Evolutionary conservation across 2,888 invertebrate species (phyloP), one percentile per base, ranked within the genome.

Genomic region (Eueremaeus valkanovi): DNA sequence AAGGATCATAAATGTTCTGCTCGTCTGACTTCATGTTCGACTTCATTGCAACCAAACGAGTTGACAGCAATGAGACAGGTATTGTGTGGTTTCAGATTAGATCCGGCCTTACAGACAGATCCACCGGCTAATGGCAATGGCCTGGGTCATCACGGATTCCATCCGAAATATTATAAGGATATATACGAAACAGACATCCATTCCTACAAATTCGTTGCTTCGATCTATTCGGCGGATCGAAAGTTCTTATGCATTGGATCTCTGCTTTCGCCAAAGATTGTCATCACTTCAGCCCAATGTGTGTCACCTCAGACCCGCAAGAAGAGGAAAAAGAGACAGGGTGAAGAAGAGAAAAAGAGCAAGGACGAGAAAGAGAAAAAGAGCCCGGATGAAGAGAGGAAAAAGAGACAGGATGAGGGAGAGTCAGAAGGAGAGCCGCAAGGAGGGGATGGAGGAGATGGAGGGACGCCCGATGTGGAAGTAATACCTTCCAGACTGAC

Each of bases 221-320:
- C 75, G 0, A 75, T 75, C 29, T 75, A 75, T 45, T 72, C 58
- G 27, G n/a, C 45, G 13, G 72, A 75, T 5, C 70, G 75, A 5
- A 31, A 58, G 16, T 75, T 72, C n/a, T 33, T 72, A 13, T 75
- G 75, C 42, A 16, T 33, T 0, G 75, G 75, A 33, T 72, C 75
- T 55, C 45, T 75, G 31, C 31, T 75, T 2, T 51, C 75, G 27
- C 75, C 75, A 18, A 70, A 33, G 31, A 75, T 72, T 40, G 75
- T 75, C 13, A 31, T 75, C 29, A 75, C 75, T 27, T 58, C 72
- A 18, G 75, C 75, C 3, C 75, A 75, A 72, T 75, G 75, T 58
- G 75, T 75, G 24, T 33, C 72, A 9, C 42, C 2, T 11, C 6
- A 5, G 5, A 3, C 16, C 68, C 5, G 1, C 42, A 42, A 40